phyloP scores from a whole-genome alignment of 2,888 invertebrate species.

The Dryadula phaetusa region DNA sequence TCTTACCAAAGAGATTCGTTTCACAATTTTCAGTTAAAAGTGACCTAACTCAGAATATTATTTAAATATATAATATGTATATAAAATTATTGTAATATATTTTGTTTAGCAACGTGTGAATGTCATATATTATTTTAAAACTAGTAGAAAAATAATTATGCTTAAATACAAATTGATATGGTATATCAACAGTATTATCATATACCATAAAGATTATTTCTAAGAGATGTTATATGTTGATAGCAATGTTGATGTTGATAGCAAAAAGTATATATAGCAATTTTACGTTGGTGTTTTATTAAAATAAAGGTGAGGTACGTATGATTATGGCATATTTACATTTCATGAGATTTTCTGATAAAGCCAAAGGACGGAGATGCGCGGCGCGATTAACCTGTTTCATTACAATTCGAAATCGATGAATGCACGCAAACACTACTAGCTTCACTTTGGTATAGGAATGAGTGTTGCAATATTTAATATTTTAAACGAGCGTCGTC shows the following conservation, averaged over 20 bases:
- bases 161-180: too few species aligned
- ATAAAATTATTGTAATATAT: not conserved
- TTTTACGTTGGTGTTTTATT: not conserved
- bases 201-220: too few species aligned
- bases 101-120: not conserved
- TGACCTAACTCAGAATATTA: not conserved
- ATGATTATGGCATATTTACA: slow-evolving; percentile 37
- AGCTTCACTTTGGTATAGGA: not conserved
- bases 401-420: slow-evolving; percentile 56
- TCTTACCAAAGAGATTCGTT: slow-evolving; percentile 55
- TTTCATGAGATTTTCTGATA: slow-evolving; percentile 72
- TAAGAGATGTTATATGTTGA: too few species aligned
- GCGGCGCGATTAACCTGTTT: slow-evolving; percentile 67
- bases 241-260: too few species aligned
- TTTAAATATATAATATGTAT: not conserved
- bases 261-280: too few species aligned
- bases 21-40: slow-evolving; percentile 46
- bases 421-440: slow-evolving; percentile 21
- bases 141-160: too few species aligned
- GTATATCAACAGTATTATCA: too few species aligned
- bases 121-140: too few species aligned
- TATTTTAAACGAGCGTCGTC: slow-evolving; percentile 49
- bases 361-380: slow-evolving; percentile 53
- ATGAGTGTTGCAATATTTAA: slow-evolving; percentile 29
- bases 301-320: not conserved